These are phyloP conservation scores for Scelioninae gen. 2 DNA, from an alignment of 2,888 invertebrate genomes.

Conservation along the genomic window DNA sequence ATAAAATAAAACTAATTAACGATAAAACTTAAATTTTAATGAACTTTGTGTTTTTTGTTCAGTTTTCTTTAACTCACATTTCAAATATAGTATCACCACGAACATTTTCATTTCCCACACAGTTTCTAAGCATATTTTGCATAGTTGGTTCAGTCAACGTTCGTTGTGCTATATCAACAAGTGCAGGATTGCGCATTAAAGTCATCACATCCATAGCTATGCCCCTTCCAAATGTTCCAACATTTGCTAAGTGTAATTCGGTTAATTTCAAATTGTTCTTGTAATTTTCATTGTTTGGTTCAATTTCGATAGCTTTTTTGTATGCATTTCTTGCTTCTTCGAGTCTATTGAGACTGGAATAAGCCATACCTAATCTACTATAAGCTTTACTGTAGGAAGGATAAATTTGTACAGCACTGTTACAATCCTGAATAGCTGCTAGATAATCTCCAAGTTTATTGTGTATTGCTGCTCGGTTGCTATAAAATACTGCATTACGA, in stretches of 20 bases:
- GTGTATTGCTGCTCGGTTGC: constrained; percentile 97
- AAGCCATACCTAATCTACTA: constrained; percentile 91
- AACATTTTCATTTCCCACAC: too few species aligned
- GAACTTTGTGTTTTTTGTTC: neutral
- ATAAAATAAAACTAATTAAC: constrained; percentile 4
- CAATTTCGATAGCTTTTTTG: constrained; percentile 90
- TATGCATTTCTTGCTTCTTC: constrained; percentile 91
- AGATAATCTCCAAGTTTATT: constrained; percentile 91
- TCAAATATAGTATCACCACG: constrained; percentile 73
- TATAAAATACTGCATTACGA: constrained; percentile 95
- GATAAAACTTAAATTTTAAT: neutral
- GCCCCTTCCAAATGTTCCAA: constrained; percentile 64
- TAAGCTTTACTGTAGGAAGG: constrained; percentile 96
- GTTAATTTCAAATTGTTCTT: constrained; percentile 90
- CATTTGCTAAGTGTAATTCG: constrained; percentile 79
- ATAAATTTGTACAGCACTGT: constrained; percentile 91
- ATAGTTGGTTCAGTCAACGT: constrained; percentile 91
- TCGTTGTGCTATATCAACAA: constrained; percentile 90
- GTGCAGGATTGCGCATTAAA: constrained; percentile 86
- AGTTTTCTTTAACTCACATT: constrained; percentile 74
- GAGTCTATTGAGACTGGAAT: constrained; percentile 88
- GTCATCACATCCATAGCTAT: constrained; percentile 78
- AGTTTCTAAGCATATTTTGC: constrained; percentile 83
- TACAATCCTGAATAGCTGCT: constrained; percentile 92
- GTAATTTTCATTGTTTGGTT: constrained; percentile 94